These are phyloP conservation scores for Podarcis cretensis DNA, from an alignment of 2,113 vertebrate genomes.

Conservation along the genomic window DNA sequence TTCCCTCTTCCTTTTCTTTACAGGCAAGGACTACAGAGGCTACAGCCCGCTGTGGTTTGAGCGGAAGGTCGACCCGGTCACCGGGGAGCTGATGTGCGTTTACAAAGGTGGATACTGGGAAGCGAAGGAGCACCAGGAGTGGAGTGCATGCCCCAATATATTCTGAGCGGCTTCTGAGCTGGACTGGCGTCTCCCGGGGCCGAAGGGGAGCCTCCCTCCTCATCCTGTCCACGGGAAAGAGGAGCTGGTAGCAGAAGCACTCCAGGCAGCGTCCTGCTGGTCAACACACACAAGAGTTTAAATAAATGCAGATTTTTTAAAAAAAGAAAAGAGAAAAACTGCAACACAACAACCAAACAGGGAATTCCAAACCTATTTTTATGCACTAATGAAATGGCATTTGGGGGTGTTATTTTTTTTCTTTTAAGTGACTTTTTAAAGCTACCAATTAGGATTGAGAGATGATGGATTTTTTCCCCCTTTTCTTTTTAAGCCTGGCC, in stretches of 20 bases:
- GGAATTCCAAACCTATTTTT: slow-evolving; percentile 73
- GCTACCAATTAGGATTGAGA: slow-evolving; percentile 25
- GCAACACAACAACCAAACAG: slow-evolving; percentile 32
- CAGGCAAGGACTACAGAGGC: slow-evolving; percentile 88
- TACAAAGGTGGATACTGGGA: slow-evolving; percentile 99
- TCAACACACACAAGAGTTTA: neutral
- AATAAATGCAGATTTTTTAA: slow-evolving; percentile 29
- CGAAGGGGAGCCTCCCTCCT: rapidly evolving
- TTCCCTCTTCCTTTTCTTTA: rapidly evolving
- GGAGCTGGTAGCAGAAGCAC: neutral
- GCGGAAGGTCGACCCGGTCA: slow-evolving; percentile 85
- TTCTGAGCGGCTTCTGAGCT: slow-evolving; percentile 81
- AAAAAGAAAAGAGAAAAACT: neutral
- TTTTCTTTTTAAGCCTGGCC: slow-evolving; percentile 12
- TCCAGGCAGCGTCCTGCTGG: rapidly evolving
- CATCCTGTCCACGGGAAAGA: rapidly evolving
- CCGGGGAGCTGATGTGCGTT: slow-evolving; percentile 87
- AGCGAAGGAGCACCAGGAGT: slow-evolving; percentile 91
- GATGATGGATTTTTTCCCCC: neutral
- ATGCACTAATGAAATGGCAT: slow-evolving; percentile 63
- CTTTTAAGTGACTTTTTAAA: slow-evolving; percentile 40
- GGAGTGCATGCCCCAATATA: slow-evolving; percentile 90
- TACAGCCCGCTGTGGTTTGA: slow-evolving; percentile 95
- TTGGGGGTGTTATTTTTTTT: neutral
- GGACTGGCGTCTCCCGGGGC: neutral